Evolutionary conservation across 2,888 invertebrate species (phyloP).

Genomic region (Leistus spinibarbis): DNA sequence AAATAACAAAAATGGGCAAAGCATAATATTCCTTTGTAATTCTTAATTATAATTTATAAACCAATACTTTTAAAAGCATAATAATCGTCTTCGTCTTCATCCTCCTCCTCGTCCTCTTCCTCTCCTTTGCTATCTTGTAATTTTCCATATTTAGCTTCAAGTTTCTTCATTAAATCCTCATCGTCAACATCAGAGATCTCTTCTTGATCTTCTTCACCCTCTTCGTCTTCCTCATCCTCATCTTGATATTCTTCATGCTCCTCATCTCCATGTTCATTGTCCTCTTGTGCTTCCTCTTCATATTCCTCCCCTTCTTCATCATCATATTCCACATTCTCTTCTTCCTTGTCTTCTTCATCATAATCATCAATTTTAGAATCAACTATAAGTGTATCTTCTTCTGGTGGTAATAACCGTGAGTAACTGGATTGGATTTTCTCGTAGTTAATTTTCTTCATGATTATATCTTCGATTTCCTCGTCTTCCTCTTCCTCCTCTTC

Average conservation of each 20-base stretch:
- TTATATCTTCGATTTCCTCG: slow-evolving; percentile 44
- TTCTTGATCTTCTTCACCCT: slow-evolving; percentile 41
- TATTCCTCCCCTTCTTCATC: slow-evolving; percentile 55
- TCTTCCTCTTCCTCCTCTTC: slow-evolving; percentile 48
- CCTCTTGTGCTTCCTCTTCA: slow-evolving; percentile 53
- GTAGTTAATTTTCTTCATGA: slow-evolving; percentile 48
- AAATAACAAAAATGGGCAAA: too few species aligned
- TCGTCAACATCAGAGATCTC: slow-evolving; percentile 67
- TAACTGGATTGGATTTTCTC: slow-evolving; percentile 53
- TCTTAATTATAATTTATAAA: neutral
- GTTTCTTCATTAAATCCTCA: slow-evolving; percentile 69
- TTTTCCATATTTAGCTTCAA: slow-evolving; percentile 77
- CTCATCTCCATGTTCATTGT: slow-evolving; percentile 59
- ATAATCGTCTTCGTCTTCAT: slow-evolving; percentile 45
- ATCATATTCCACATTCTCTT: slow-evolving; percentile 54
- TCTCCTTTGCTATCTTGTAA: slow-evolving; percentile 56
- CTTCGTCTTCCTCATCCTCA: slow-evolving; percentile 58
- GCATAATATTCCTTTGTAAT: neutral
- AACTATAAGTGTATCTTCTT: slow-evolving; percentile 43
- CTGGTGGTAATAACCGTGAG: slow-evolving; percentile 50
- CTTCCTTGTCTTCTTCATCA: slow-evolving; percentile 52
- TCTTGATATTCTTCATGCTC: slow-evolving; percentile 60
- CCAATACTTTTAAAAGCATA: slow-evolving; percentile 55
- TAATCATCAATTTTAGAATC: slow-evolving; percentile 46
- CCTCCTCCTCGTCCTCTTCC: slow-evolving; percentile 58